Evolutionary conservation across 2,888 invertebrate genomes (phyloP), one percentile per base, ranked within the genome.

Genomic region (Xestia c-nigrum): DNA sequence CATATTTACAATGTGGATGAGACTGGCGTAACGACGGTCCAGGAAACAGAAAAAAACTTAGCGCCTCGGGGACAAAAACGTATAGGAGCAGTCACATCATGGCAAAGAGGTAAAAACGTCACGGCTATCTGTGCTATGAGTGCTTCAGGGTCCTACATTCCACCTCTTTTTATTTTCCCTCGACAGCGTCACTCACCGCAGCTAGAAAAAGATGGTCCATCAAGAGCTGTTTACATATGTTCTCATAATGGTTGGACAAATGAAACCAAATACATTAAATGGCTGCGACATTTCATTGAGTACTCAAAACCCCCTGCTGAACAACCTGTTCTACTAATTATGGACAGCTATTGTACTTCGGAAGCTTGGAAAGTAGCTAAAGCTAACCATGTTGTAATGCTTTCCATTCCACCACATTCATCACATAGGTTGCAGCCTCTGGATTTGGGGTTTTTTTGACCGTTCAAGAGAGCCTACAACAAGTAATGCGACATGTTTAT

Each of bases 11-110:
- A 69, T 65, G 6, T 65, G 21, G n/a, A 47, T 6, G 21, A 52
- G 21, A 52, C 52, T 52, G 52, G 52, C 21, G 19, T 50, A 66
- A 55, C 69, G 43, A 69, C 69, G 3, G 69, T 69, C 5, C 69
- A 69, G 24, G 69, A 69, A 19, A 69, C 69, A 1, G 69, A 69
- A 69, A 69, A 69, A 69, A 69, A n/a, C 43, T 43, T 69, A 57
- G 69, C 69, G 16, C 69, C 69, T 24, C 43, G 12, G 24, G 69
- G 69, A 57, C 69, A 69, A 69, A 69, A 67, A 67, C 67, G 67
- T 14, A 6, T 66, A 19, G 66, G 67, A 21, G 9, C 67, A 24
- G 65, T 65, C 24, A 65, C 65, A 14, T 67, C 67, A 3, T 52
- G 67, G 67, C 52, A 67, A 67, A 67, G 67, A 67, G 50, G 67